These are phyloP conservation scores for Bathynomus jamesi DNA, from an alignment of 1,140 invertebrate species.

Conservation along the genomic window DNA sequence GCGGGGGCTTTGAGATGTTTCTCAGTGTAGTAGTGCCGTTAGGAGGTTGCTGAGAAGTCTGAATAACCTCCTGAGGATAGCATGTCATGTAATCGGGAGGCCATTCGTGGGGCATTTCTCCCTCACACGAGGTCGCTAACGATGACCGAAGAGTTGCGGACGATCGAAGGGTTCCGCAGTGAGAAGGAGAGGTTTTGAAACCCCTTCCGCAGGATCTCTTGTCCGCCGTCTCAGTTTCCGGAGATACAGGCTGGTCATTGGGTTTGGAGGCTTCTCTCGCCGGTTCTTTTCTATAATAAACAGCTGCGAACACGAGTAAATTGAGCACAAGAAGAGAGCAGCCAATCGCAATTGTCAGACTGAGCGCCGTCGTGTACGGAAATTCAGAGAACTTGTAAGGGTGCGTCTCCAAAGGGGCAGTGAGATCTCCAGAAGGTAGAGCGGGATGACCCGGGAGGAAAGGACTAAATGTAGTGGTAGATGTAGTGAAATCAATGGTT, in stretches of 20 bases:
- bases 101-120: conserved; percentile 30
- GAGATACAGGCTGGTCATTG: conserved; percentile 5
- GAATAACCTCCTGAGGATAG: not conserved
- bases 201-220: conserved; percentile 14
- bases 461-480: conserved; percentile 8
- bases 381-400: conserved; percentile 3
- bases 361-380: conserved; percentile 74
- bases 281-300: conserved; percentile 58
- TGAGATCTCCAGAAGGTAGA: conserved; percentile 6
- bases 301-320: conserved; percentile 81
- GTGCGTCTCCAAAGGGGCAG: not conserved
- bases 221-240: conserved; percentile 39
- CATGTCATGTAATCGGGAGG: conserved; percentile 33
- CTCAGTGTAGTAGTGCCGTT: conserved; percentile 20
- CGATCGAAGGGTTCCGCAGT: conserved; percentile 31
- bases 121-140: conserved; percentile 31
- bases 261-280: not conserved
- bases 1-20: conserved; percentile 3
- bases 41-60: conserved; percentile 2
- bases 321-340: conserved; percentile 82
- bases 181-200: conserved; percentile 27
- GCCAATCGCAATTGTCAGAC: conserved; percentile 87
- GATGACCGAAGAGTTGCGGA: conserved; percentile 32
- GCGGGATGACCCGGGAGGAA: conserved; percentile 11
- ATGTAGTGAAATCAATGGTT: not conserved